Conservation (phyloP, 1,140 invertebrate species). For the Kradibia gibbosae region DNA sequence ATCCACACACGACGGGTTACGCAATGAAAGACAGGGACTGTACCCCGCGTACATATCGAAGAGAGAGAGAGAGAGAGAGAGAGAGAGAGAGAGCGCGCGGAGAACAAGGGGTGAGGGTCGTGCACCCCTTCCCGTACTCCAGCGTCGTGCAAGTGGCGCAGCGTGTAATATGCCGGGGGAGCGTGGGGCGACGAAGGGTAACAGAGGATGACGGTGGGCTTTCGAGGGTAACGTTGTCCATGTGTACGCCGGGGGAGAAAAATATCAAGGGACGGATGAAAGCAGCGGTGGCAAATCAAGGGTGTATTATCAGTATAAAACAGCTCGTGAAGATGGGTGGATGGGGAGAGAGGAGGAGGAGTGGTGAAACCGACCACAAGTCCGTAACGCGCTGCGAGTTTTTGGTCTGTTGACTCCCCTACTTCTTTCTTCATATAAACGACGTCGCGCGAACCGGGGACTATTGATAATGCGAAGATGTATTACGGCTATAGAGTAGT, state of each 20-base stretch:
- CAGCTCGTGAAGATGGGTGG: neutral
- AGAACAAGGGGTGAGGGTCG: neutral
- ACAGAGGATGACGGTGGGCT: too few species aligned
- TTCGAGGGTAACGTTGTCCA: too few species aligned
- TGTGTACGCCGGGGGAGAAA: neutral
- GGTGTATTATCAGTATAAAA: conserved; percentile 18
- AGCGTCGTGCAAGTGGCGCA: neutral
- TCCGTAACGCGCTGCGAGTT: neutral
- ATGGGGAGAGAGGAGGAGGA: too few species aligned
- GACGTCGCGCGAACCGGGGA: neutral
- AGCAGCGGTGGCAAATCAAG: conserved; percentile 16
- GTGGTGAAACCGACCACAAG: neutral
- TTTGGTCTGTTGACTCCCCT: neutral
- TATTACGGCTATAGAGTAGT: neutral
- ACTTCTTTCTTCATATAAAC: neutral
- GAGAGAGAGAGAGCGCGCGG: neutral
- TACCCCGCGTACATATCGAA: too few species aligned
- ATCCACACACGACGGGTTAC: conserved; percentile 57
- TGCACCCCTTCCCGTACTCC: neutral
- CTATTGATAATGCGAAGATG: neutral
- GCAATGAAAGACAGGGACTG: too few species aligned
- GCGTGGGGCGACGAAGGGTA: neutral
- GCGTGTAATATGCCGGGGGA: conserved; percentile 17
- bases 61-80: neutral
- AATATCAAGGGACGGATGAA: neutral